Base-by-base conservation (phyloP, 2,888 invertebrate genomes). In the Endomychus coccineus region DNA sequence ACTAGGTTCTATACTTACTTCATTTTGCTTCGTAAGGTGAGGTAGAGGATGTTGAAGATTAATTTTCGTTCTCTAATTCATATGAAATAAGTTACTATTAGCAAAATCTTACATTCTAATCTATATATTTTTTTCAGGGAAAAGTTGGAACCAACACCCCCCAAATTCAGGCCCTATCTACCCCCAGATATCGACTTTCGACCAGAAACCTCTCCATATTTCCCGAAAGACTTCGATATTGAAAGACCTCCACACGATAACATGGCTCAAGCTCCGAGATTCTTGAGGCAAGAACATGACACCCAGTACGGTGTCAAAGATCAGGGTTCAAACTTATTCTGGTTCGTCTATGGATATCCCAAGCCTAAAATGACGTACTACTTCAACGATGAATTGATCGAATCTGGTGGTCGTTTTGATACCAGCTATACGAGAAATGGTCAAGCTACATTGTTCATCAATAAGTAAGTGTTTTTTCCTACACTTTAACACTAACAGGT, bases 301-400 rank as follows among this genome's bases (percentile, higher is more conserved):
- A 77, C 80, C 0, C 86, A 91, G 53, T 96, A 92, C 61, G 96
- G 92, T 1, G 85, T 92, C 5, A 90, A 91, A 61, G 86, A 87
- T 15, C 90, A 92, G 61, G 90, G 89, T 51, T 80, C 82, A 10
- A 89, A 83, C 58, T 70, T 98, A 36, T 86, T 87, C 68, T 90
- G 95, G 83, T 92, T 88, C 64, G 88, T 96, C 9, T 90, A 91
- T 59, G 96, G 95, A 0, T 94, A 92, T 67, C 97, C 97, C 0
- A 91, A 92, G 62, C 97, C 97, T 2, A 85, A 81, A 61, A 85
- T 96, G 77, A 77, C 78, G 3, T 96, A 87, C 70, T 85, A 80
- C 61, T 90, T 86, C 68, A 83, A 91, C 55, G 89, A 86, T 48
- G 78, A 84, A 54, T 71, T 78, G 0, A 80, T 91, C 33, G 84